Evolutionary conservation across 2,888 invertebrate species (phyloP), one percentile per base, ranked within the genome.

Genomic region (Xylocampa areola): DNA sequence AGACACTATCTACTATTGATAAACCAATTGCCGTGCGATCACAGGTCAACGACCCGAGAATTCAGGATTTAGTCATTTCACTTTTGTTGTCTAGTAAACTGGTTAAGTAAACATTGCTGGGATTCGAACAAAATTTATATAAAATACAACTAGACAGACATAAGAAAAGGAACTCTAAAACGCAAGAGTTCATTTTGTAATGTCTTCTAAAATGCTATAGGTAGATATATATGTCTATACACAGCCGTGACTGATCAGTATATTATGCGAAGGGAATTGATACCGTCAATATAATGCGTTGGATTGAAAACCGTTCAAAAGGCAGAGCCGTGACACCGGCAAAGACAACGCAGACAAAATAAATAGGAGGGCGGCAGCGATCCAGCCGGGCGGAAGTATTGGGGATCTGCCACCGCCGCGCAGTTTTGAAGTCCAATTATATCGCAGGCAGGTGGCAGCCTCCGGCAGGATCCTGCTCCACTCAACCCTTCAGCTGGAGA

Each of bases 351-450:
- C 83, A 92, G 89, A 90, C 89, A 88, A 92, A 90, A 92, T 89
- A 92, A 92, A 91, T 91, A 88, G 88, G 86, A 86, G 89, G 81
- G 82, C 79, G 88, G 88, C 84, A 85, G 85, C 81, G 87, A 84
- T 81, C 84, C 86, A 86, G 85, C 86, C 89, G 87, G 77, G 87
- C 88, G 93, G 90, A 94, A 94, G 92, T 90, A 94, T 94, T 93
- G 93, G 91, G 91, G 94, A 89, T 93, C 90, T 89, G 86, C 84
- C 81, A 82, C 82, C 86, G 85, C 85, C 84, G 84, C 79, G 85
- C 87, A 92, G 92, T 92, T 94, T 94, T 94, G 93, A 94, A 93
- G 92, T 91, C 86, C 94, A 94, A 94, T 94, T 94, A 94, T 94
- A 94, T 90, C 85, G 88, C 84, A 89, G 86, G 85, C 86, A 82